These are phyloP conservation scores for Dinocampus coccinellae DNA, from an alignment of 2,888 invertebrate species.

Conservation along the genomic window DNA sequence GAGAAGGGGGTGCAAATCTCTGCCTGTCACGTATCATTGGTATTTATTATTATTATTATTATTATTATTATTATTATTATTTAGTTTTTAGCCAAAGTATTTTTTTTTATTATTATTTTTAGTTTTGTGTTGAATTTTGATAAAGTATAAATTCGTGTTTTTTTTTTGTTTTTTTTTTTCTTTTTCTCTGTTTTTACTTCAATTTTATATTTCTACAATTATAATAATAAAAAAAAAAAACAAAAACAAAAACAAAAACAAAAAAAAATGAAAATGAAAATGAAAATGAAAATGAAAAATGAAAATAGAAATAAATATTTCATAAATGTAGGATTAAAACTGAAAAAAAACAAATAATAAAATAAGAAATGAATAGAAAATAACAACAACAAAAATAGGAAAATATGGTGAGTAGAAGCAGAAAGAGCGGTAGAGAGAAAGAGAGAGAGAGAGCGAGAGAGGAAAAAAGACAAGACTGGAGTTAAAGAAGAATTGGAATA, in stretches of 20 bases:
- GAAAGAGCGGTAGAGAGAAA: background rate
- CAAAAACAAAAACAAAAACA: background rate
- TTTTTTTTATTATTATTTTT: too few relatives aligned
- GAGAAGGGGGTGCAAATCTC: slow-evolving; percentile 46
- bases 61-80: background rate
- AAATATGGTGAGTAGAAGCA: background rate
- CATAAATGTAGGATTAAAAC: too few relatives aligned
- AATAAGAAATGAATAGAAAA: too few relatives aligned
- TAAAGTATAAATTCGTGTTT: too few relatives aligned
- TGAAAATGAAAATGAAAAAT: too few relatives aligned
- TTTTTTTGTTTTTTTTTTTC: background rate
- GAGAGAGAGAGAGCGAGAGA: background rate
- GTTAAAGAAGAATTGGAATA: slow-evolving; percentile 31
- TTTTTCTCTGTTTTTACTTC: background rate
- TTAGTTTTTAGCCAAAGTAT: background rate
- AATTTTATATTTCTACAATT: background rate
- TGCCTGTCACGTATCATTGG: slow-evolving; percentile 34
- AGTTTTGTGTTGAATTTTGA: too few relatives aligned
- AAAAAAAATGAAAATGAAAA: too few relatives aligned
- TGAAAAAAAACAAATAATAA: too few relatives aligned
- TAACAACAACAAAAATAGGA: background rate
- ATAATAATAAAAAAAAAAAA: background rate
- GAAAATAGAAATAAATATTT: too few relatives aligned
- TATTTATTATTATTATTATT: slow-evolving; percentile 10
- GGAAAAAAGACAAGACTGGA: slow-evolving; percentile 19